Evolutionary conservation across 2,888 invertebrate genomes (phyloP).

Genomic region (Aphelenchoides bicaudatus): DNA sequence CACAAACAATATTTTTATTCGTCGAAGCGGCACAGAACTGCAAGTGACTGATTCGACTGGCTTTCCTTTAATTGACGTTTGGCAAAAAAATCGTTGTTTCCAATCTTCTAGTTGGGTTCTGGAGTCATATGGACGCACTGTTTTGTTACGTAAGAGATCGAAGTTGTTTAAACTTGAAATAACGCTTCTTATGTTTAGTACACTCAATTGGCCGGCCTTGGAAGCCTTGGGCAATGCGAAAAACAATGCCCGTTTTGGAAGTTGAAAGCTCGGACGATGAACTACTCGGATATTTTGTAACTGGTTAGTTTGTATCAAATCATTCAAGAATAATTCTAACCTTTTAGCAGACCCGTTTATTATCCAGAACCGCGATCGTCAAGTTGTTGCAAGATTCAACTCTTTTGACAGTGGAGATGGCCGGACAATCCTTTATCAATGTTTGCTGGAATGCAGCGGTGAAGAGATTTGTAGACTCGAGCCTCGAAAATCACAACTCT

Average conservation of each 20-base stretch:
- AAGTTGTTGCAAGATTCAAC: slow-evolving; percentile 22
- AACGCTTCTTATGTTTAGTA: too few relatives aligned
- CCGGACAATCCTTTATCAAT: slow-evolving; percentile 24
- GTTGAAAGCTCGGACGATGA: slow-evolving; percentile 23
- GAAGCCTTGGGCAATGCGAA: slow-evolving; percentile 13
- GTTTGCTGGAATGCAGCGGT: slow-evolving; percentile 31
- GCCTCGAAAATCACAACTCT: slow-evolving; percentile 23
- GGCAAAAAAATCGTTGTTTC: slow-evolving; percentile 48
- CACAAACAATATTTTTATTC: slow-evolving; percentile 38
- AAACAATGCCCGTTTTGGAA: slow-evolving; percentile 5
- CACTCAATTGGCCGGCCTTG: slow-evolving; percentile 11
- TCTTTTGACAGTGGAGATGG: slow-evolving; percentile 27
- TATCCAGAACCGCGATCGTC: slow-evolving; percentile 28
- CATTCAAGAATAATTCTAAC: neutral
- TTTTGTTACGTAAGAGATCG: slow-evolving; percentile 33
- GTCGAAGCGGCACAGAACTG: slow-evolving; percentile 47
- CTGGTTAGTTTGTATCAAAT: slow-evolving; percentile 15
- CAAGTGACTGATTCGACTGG: slow-evolving; percentile 52
- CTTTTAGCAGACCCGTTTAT: slow-evolving; percentile 33
- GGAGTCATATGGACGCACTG: slow-evolving; percentile 36
- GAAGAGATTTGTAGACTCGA: slow-evolving; percentile 33
- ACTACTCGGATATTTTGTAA: slow-evolving; percentile 23
- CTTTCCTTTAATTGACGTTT: slow-evolving; percentile 53
- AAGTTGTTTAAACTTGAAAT: slow-evolving; percentile 23
- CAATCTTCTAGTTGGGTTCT: slow-evolving; percentile 32